These are phyloP conservation scores for Xanthorhoe spadicearia DNA, from an alignment of 2,888 invertebrate genomes.

Conservation along the genomic window DNA sequence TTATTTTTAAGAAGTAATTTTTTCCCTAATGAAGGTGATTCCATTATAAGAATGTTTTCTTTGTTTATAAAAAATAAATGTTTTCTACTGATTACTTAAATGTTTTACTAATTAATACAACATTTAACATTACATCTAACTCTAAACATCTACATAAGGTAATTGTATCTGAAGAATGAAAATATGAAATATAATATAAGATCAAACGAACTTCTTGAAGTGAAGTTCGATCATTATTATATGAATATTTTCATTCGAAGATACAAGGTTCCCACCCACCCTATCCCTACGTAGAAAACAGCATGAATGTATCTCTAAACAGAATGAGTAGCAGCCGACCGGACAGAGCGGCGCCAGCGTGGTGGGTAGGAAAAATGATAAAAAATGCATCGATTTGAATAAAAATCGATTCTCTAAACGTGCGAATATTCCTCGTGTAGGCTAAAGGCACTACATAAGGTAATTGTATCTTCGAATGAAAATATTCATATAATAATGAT, in stretches of 20 bases:
- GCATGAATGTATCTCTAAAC: not conserved
- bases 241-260: conserved; percentile 28
- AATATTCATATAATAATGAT: conserved; percentile 29
- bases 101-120: not conserved
- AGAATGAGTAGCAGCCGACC: not conserved
- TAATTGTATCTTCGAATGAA: conserved; percentile 23
- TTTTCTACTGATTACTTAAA: not conserved
- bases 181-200: conserved; percentile 16
- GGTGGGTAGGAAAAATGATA: not conserved
- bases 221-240: conserved; percentile 32
- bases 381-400: not conserved
- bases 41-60: not conserved
- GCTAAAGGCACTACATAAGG: conserved; percentile 7
- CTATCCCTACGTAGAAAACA: conserved; percentile 11
- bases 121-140: not conserved
- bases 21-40: not conserved
- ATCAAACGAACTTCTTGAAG: conserved; percentile 32
- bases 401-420: conserved; percentile 10
- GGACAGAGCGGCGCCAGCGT: not conserved
- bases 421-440: conserved; percentile 15
- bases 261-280: conserved; percentile 9
- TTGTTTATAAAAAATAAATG: not conserved
- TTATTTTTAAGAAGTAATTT: not conserved
- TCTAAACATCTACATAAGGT: not conserved
- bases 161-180: conserved; percentile 5